Evolutionary conservation across 1,140 invertebrate species (phyloP), one percentile per base, ranked within the genome.

Genomic region (Eciton burchellii): DNA sequence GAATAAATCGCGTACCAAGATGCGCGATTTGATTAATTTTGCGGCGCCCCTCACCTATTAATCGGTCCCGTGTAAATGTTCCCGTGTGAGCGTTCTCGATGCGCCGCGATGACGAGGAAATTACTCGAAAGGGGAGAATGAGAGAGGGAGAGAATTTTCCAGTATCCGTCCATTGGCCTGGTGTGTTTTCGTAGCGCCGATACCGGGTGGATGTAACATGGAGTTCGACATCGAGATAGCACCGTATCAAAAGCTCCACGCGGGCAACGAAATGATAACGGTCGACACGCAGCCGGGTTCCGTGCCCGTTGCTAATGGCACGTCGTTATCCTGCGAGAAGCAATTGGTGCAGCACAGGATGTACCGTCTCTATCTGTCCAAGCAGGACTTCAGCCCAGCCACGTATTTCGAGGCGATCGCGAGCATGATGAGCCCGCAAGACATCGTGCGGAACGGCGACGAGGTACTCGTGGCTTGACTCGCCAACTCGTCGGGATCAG

Each of bases 181-280:
- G 70, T 88, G 87, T 71, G 82, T 77, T 52, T 83, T 45, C 83
- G 74, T 91, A 97, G 97, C 95, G 89, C 97, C 97, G 4, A 93
- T 97, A 86, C 97, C 97, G 56, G 97, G 97, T 79, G 97, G 96
- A 43, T 97, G 97, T 89, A 97, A 97, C 84, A 95, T 97, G 94
- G 96, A 96, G 88, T 96, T 96, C 85, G 91, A 95, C 56, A 91
- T 95, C n/a, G 92, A 95, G 88, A 95, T 94, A 79, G 95, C 96
- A 21, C 96, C 97, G 9, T 97, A 95, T 88, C 93, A 97, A 84
- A 92, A 92, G 45, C 86, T 96, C 0, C 84, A 77, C 1, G 93
- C 94, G 47, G 94, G 90, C 45, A 87, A 94, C 60, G 91, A 94
- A n/a, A 94, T 95, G 47, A 93, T 96, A 4, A 92, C 88, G 49